A percentile compares a stretch with the other conserved stretches of the same genome.
Conservation (phyloP, 2,888 invertebrate genomes). For the Cistogaster globosa region DNA sequence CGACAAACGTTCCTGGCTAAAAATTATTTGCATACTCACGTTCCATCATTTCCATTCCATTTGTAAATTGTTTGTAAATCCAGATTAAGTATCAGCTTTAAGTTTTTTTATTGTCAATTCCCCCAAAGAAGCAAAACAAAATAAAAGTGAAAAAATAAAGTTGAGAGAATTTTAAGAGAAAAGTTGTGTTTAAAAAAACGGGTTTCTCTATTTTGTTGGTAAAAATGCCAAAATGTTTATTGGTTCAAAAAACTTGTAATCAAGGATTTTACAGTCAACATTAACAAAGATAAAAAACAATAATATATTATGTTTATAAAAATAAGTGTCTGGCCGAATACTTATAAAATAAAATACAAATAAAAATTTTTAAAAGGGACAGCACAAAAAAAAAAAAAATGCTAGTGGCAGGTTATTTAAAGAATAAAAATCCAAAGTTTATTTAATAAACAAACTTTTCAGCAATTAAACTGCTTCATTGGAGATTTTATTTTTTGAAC, state of each 20-base stretch:
- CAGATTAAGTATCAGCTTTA: constrained; percentile 55
- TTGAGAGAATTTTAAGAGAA: background rate
- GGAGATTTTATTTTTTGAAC: too few relatives aligned
- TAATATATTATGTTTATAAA: too few relatives aligned
- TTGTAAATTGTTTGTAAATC: constrained; percentile 69
- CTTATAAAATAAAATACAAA: too few relatives aligned
- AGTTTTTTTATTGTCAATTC: constrained; percentile 23
- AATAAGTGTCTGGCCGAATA: constrained; percentile 32
- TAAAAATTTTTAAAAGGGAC: background rate
- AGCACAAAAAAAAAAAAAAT: too few relatives aligned
- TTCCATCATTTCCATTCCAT: too few relatives aligned
- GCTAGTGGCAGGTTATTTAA: too few relatives aligned
- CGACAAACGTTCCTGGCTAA: constrained; percentile 13
- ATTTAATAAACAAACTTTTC: background rate
- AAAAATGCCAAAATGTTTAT: background rate
- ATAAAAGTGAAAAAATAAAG: too few relatives aligned
- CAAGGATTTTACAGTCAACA: too few relatives aligned
- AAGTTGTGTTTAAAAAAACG: background rate
- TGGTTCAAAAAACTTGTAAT: constrained; percentile 30
- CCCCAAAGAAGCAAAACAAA: background rate
- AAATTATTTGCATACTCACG: constrained; percentile 3
- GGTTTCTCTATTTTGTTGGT: background rate
- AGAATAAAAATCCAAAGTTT: too few relatives aligned
- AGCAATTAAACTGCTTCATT: too few relatives aligned
- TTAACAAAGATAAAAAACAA: too few relatives aligned